These are phyloP conservation scores for Muntiacus muntjak DNA, from an alignment of 2,113 vertebrate species.

Conservation along the genomic window DNA sequence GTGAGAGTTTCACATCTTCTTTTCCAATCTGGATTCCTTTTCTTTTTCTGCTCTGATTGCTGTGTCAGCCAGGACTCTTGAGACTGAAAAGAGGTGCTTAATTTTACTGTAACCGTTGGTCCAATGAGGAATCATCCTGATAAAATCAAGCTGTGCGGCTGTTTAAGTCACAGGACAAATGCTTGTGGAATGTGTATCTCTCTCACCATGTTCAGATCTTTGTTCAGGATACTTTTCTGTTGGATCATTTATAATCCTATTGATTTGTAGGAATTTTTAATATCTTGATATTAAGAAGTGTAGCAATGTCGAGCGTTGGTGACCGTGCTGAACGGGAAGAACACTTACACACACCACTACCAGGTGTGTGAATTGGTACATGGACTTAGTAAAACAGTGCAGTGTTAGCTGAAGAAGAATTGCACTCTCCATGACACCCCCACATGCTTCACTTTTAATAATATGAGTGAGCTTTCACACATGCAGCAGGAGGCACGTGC, in stretches of 20 bases:
- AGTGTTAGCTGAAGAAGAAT: not conserved
- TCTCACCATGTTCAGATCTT: not conserved
- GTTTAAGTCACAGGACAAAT: rapidly evolving
- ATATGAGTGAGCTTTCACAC: too few relatives aligned
- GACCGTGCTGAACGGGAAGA: not conserved
- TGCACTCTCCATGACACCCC: not conserved
- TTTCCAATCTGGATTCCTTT: too few relatives aligned
- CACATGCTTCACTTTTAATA: not conserved
- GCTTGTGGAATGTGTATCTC: not conserved
- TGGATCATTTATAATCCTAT: not conserved
- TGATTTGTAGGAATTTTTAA: not conserved
- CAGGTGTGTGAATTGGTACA: not conserved
- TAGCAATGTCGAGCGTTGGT: not conserved
- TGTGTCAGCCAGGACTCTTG: not conserved
- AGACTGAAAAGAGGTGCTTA: not conserved
- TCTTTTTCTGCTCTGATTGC: too few relatives aligned
- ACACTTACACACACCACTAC: not conserved
- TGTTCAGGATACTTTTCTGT: not conserved
- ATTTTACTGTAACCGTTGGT: not conserved
- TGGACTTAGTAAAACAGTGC: not conserved
- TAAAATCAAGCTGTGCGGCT: not conserved
- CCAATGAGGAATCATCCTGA: not conserved
- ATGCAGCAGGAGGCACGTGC: not conserved
- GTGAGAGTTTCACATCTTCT: too few relatives aligned
- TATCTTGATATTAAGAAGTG: not conserved